Percentiles rank a stretch among this genome's conserved stretches.
These are phyloP conservation scores for Gymnopithys bicolor DNA, from an alignment of 2,797 vertebrate species.

Conservation along the genomic window DNA sequence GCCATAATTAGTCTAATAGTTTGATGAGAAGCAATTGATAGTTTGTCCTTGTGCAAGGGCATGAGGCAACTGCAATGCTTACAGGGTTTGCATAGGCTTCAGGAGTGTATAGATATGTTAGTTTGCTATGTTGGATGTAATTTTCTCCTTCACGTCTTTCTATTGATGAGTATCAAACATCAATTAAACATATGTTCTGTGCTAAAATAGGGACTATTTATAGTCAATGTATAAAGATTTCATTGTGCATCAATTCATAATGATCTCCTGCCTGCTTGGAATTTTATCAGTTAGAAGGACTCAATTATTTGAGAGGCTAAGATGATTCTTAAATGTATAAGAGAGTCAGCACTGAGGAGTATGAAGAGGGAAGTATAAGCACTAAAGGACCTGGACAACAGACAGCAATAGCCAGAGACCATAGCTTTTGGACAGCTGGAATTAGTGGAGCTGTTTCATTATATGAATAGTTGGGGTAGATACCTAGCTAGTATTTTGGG, in stretches of 20 bases:
- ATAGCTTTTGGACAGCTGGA: not conserved
- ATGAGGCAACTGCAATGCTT: not conserved
- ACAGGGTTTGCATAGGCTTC: not conserved
- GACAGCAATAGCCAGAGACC: not conserved
- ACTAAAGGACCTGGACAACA: not conserved
- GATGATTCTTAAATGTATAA: not conserved
- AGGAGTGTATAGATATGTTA: not conserved
- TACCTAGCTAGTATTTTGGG: not conserved
- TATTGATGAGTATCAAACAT: not conserved
- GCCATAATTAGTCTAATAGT: not conserved
- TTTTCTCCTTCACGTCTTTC: not conserved
- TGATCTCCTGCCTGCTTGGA: not conserved
- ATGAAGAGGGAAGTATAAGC: not conserved
- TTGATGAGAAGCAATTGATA: not conserved
- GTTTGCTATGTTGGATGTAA: not conserved
- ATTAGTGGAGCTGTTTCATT: not conserved
- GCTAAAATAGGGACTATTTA: not conserved
- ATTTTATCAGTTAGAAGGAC: not conserved
- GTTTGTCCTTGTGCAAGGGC: not conserved
- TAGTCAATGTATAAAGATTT: not conserved
- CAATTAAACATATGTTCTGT: accelerated
- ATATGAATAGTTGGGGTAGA: not conserved
- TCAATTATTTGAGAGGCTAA: not conserved
- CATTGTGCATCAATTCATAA: not conserved
- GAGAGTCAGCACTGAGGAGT: not conserved